Conservation (phyloP, 2,797 vertebrate species). For the Esox lucius region DNA sequence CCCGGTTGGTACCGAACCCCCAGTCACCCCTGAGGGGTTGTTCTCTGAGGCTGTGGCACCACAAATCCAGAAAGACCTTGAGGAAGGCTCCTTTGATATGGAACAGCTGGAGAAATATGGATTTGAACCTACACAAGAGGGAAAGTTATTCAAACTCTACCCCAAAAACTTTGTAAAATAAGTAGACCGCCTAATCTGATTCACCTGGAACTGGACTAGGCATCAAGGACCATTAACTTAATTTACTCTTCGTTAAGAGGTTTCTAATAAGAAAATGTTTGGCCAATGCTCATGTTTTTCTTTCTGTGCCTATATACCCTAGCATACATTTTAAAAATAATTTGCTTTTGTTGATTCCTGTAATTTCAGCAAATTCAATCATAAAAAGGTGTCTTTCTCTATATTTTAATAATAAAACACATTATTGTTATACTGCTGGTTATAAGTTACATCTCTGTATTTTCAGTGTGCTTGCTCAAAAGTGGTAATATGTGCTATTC, state of each 20-base stretch:
- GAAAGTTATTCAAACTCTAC: slow-evolving; percentile 90
- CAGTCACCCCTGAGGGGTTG: slow-evolving; percentile 77
- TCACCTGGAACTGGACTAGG: background rate
- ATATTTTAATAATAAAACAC: too few species aligned
- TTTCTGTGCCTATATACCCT: too few species aligned
- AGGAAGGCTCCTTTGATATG: slow-evolving; percentile 74
- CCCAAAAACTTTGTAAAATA: slow-evolving; percentile 91
- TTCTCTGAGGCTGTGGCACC: slow-evolving; percentile 82
- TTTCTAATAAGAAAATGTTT: background rate
- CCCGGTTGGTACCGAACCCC: slow-evolving; percentile 68
- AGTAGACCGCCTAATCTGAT: slow-evolving; percentile 3
- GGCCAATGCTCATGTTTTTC: too few species aligned
- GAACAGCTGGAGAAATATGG: slow-evolving; percentile 86
- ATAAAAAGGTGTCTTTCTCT: too few species aligned
- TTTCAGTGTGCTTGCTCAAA: background rate
- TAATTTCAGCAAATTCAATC: too few species aligned
- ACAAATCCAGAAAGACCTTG: slow-evolving; percentile 79
- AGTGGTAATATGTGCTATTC: background rate
- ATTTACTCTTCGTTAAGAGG: background rate
- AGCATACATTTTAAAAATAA: too few species aligned
- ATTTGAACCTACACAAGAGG: slow-evolving; percentile 85
- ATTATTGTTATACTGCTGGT: background rate
- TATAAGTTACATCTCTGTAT: background rate
- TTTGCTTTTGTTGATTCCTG: too few species aligned
- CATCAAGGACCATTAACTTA: background rate